Evolutionary conservation across 2,888 invertebrate species (phyloP), one percentile per base, ranked within the genome.

Genomic region (Chymomyza procnemis): DNA sequence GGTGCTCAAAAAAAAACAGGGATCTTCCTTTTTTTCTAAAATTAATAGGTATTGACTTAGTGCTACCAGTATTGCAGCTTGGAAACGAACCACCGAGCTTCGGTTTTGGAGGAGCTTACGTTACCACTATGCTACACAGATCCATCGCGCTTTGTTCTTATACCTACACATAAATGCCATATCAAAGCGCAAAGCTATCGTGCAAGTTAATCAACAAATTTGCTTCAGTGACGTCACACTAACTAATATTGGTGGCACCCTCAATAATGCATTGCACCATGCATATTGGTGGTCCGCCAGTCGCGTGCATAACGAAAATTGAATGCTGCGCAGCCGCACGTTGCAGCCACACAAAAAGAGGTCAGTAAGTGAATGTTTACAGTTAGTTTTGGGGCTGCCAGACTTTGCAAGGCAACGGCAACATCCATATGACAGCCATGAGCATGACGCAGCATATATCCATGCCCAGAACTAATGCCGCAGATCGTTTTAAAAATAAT

Each of bases 311-410:
- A 68, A 84, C 72, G 82, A 81, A 84, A 86, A 84, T 86, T 79
- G 87, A 79, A 79, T 67, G 78, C 66, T 79, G 81, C 81, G 58
- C 22, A 61, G 65, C 65, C 50, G 58, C 55, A 16, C 63, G 54
- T 14, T 54, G 58, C 54, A 61, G 47, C 52, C n/a, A 63, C 70
- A 56, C 5, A 63, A 68, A 87, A 83, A 83, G 78, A 80, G 83
- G 87, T 83, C 85, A 81, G 80, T 78, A 80, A 83, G 85, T 87
- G 87, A 85, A 83, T 78, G 78, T 85, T 75, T 85, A 85, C 84
- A 77, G 83, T 87, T 85, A 83, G 87, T 73, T 85, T 82, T 82
- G 85, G 83, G 86, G 87, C 87, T 77, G 61, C 67, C 69, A 71
- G 76, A 72, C 80, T 78, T 79, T 26, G 26, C 26, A 26, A 26